A percentile compares a stretch with the other conserved stretches of the same genome.
These are phyloP conservation scores for Scolopax rusticola DNA, from an alignment of 2,797 vertebrate species.

Conservation along the genomic window DNA sequence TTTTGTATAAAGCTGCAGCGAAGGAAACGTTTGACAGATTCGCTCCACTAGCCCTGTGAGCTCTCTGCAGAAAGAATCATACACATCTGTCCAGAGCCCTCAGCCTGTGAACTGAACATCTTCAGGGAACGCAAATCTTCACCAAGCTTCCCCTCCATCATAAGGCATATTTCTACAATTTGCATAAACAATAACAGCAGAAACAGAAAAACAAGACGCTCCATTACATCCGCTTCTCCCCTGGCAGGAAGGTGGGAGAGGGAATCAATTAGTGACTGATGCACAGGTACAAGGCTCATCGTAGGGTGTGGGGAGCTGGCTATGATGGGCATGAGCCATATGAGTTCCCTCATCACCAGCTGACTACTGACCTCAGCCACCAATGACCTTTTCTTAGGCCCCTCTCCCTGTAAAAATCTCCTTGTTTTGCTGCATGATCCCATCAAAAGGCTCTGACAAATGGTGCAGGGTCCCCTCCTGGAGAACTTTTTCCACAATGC, in stretches of 20 bases:
- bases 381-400: background rate
- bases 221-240: background rate
- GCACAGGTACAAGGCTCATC: background rate
- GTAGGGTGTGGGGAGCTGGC: background rate
- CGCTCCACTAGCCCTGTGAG: background rate
- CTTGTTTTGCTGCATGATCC: background rate
- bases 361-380: background rate
- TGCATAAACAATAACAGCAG: background rate
- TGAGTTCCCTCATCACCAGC: background rate
- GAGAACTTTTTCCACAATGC: background rate
- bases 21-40: background rate
- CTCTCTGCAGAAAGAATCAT: background rate
- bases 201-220: background rate
- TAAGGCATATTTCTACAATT: background rate
- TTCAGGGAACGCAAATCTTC: background rate
- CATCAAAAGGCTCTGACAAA: background rate
- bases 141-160: background rate
- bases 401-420: background rate
- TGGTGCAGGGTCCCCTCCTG: fast-evolving
- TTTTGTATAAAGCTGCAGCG: background rate
- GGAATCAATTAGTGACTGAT: fast-evolving
- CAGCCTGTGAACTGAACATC: background rate
- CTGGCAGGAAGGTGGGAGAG: background rate
- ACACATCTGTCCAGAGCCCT: background rate
- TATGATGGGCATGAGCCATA: background rate